Conservation (phyloP, 2,888 invertebrate species). For the Xylota sylvarum region DNA sequence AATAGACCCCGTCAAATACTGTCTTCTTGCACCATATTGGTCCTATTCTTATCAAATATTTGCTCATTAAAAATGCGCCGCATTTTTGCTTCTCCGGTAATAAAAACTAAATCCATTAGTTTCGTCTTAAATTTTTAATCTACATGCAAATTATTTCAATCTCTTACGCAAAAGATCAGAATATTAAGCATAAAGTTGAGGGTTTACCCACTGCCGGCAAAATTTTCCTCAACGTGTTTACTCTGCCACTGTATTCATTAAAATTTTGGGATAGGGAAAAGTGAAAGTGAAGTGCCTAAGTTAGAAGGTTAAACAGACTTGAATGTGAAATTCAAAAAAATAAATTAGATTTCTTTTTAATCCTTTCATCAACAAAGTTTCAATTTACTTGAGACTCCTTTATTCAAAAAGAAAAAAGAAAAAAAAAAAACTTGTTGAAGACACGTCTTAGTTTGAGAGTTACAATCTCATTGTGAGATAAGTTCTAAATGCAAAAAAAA, state of each 20-base stretch:
- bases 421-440: background rate
- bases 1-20: too few relatives aligned
- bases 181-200: slow-evolving; percentile 43
- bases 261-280: slow-evolving; percentile 26
- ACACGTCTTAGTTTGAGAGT: background rate
- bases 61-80: slow-evolving; percentile 11
- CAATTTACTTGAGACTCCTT: slow-evolving; percentile 6
- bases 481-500: background rate
- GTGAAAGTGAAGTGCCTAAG: slow-evolving; percentile 37
- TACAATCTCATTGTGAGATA: background rate
- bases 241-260: slow-evolving; percentile 29
- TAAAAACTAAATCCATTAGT: slow-evolving; percentile 40
- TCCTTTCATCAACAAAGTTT: slow-evolving; percentile 26
- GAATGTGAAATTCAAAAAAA: slow-evolving; percentile 28
- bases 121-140: slow-evolving; percentile 45
- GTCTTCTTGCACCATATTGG: background rate
- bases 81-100: slow-evolving; percentile 22
- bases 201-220: slow-evolving; percentile 10
- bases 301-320: slow-evolving; percentile 14
- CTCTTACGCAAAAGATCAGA: slow-evolving; percentile 39
- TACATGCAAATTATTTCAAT: slow-evolving; percentile 59
- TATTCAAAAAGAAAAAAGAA: background rate
- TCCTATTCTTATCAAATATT: background rate
- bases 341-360: slow-evolving; percentile 35
- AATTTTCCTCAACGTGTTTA: slow-evolving; percentile 30